Evolutionary conservation across 2,113 vertebrate genomes (phyloP), one percentile per base, ranked within the genome.

Genomic region (Labrus mixtus): DNA sequence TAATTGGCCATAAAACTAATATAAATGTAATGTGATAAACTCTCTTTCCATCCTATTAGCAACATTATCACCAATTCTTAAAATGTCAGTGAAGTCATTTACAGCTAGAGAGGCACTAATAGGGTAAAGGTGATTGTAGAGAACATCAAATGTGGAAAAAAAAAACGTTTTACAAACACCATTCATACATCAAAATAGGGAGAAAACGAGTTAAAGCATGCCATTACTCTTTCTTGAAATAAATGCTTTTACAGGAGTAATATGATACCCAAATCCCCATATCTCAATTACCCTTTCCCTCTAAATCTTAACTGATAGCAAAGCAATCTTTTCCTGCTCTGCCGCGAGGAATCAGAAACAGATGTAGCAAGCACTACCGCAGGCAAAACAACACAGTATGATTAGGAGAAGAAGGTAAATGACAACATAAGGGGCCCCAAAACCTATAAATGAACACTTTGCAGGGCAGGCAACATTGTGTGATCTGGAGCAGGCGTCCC

Each of bases 241-340:
- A 75, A 81, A 75, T 17, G 36, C 72, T 82, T 89, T 84, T 81
- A 82, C 50, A 60, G 20, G 19, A 50, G 84, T 83, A 87, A 92
- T 55, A 54, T 36, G 56, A 91, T 69, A 72, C 79, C 46, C 25
- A 80, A 82, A 83, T 84, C 72, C 57, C 60, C 56, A 67, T 60
- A 82, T 90, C 77, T 81, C 78, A 80, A 75, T 89, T 87, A 86
- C 57, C 65, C 59, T 37, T 78, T 63, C 74, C 66, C 62, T 68
- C 60, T 90, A 90, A 86, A 92, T 82, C 78, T 90, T 85, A 76
- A 78, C 79, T 70, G 83, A 92, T 89, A 86, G 81, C 46, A 68
- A 85, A 78, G 48, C 64, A 87, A 89, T 88, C 83, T 73, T 87
- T 79, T 66, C 75, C 81, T 1, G 6, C 73, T 67, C 62, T 60